Base-by-base conservation (phyloP, 2,888 invertebrate species). In the Drosophila neonasuta region DNA sequence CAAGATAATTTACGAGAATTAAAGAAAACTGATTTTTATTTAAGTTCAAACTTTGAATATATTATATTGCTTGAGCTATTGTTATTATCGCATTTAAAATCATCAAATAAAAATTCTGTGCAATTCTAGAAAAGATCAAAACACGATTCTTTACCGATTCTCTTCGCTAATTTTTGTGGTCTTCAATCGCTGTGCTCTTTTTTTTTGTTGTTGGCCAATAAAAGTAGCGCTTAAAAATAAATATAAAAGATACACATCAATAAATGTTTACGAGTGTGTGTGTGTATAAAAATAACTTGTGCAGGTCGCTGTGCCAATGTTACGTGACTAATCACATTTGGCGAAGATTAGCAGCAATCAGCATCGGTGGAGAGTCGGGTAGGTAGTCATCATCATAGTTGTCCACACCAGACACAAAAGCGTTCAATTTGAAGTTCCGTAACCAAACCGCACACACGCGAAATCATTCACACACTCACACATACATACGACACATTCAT, bases 241-340 rank as follows among this genome's bases (percentile, higher is more conserved):
- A 17, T 32, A 11, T 17, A 13, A 54, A 41, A 24, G 51, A 48
- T 30, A 32, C 29, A 2, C 20, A 3, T 65, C 5, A 9, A 24
- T 30, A n/a, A 39, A 24, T 24, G 24, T 24, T 24, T 24, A 24
- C 6, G 24, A 24, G 30, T 13, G 7, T 20, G 7, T 15, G 2
- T 49, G 8, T 24, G 7, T n/a, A 8, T 58, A 52, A 41, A 45
- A 46, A 49, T 17, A 49, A 45, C 60, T 17, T 64, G 68, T 50
- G 29, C 72, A 51, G 77, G 77, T 77, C 74, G 80, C 57, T 44
- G 70, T 71, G 78, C 78, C 78, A 74, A 87, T 71, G 85, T 86
- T 80, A 88, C 86, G 88, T 86, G 86, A 87, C 86, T 87, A 88
- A 88, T 87, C 87, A 79, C 86, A 87, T 83, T 87, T 86, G 71